Percentiles rank a stretch among this genome's conserved stretches.
These are phyloP conservation scores for Rotaria sp. DNA, from an alignment of 2,888 invertebrate species.

Conservation along the genomic window DNA sequence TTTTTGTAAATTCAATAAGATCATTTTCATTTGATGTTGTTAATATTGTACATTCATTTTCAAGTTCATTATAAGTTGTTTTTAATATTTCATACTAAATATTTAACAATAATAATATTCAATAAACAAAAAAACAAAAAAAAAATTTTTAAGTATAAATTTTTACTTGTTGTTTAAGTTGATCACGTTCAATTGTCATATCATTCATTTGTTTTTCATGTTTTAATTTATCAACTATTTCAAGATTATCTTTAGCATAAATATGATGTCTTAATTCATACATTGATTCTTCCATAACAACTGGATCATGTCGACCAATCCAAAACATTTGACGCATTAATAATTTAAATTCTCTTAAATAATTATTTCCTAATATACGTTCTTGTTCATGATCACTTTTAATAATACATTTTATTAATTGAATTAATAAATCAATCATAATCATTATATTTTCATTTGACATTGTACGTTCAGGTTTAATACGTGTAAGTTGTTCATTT, in stretches of 20 bases:
- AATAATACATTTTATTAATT: not conserved
- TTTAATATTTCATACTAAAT: not conserved
- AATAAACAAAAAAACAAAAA: not conserved
- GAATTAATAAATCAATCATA: constrained; percentile 1
- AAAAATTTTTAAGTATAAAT: not conserved
- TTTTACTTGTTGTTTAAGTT: constrained; percentile 14
- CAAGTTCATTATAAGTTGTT: not conserved
- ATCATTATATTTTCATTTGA: not conserved
- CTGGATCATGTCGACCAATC: not conserved
- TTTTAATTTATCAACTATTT: not conserved
- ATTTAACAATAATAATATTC: too few relatives aligned
- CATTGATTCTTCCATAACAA: not conserved
- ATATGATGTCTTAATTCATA: constrained; percentile 14
- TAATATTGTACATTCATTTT: not conserved
- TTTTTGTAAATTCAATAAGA: not conserved
- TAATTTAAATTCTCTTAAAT: constrained; percentile 8
- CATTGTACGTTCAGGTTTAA: not conserved
- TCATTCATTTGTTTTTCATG: not conserved
- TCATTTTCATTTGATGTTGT: not conserved
- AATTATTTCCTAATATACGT: not conserved
- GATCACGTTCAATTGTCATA: not conserved
- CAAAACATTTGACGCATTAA: not conserved
- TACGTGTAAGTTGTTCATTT: not conserved
- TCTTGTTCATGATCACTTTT: constrained; percentile 2
- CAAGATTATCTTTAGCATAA: not conserved